These are phyloP conservation scores for Caenorhabditis angaria DNA, from an alignment of 2,888 invertebrate species.

Conservation along the genomic window DNA sequence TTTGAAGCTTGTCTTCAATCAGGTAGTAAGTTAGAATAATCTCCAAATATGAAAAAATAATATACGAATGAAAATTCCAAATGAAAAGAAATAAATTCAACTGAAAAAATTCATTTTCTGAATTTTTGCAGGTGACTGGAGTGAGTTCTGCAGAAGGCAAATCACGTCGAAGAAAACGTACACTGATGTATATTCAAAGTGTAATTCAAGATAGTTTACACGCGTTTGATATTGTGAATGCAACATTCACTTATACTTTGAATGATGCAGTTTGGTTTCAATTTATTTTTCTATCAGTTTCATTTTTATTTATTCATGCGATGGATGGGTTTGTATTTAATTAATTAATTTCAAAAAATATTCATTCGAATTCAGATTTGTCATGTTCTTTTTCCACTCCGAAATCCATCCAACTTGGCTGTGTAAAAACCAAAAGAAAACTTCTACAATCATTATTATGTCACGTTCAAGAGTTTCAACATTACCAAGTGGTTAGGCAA, in stretches of 20 bases:
- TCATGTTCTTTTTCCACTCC: neutral
- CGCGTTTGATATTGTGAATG: constrained; percentile 41
- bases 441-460: neutral
- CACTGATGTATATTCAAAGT: constrained; percentile 39
- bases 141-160: constrained; percentile 21
- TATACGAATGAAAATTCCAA: too few relatives aligned
- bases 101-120: too few relatives aligned
- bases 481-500: neutral
- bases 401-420: neutral
- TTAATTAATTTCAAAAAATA: too few relatives aligned
- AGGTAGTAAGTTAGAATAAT: too few relatives aligned
- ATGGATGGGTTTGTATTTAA: constrained; percentile 18
- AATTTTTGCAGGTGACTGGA: constrained; percentile 19
- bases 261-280: constrained; percentile 35
- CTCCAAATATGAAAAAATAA: too few relatives aligned
- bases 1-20: constrained; percentile 18
- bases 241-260: constrained; percentile 33
- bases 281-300: constrained; percentile 36
- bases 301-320: constrained; percentile 39
- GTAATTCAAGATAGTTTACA: constrained; percentile 40
- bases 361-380: neutral
- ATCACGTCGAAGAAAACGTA: constrained; percentile 17
- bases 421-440: neutral
- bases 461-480: neutral
- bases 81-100: too few relatives aligned